These are phyloP conservation scores for Siderastrea radians DNA, from an alignment of 92 coral and sea anemone species.

Conservation along the genomic window DNA sequence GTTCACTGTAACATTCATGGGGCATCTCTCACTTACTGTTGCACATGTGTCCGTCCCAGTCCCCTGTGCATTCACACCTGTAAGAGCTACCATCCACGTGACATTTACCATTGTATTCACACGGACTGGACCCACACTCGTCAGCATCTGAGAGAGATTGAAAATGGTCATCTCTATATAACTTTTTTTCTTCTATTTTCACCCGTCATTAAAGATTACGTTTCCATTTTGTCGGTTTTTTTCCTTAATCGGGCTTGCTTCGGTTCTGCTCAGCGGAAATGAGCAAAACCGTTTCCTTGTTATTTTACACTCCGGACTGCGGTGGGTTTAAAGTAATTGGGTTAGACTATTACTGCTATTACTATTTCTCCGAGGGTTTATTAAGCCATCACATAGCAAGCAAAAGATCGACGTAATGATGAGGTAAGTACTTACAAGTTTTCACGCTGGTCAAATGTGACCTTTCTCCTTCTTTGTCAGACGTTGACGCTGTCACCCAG, in stretches of 20 bases:
- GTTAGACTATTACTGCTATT: no score
- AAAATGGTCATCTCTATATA: background rate
- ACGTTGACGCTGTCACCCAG: conserved; percentile 50
- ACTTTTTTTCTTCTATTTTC: no score
- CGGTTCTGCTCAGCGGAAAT: no score
- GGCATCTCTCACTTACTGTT: conserved; percentile 10
- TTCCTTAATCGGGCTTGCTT: no score
- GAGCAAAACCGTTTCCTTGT: no score
- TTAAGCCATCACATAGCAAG: background rate
- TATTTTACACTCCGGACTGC: no score
- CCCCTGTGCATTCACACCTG: conserved; percentile 14
- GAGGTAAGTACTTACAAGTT: conserved; percentile 22
- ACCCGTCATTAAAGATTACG: no score
- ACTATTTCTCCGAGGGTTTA: no score
- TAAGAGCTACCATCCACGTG: conserved; percentile 29
- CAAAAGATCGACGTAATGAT: no score
- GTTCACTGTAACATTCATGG: background rate
- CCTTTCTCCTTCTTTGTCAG: conserved; percentile 26
- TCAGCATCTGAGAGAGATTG: conserved; percentile 23
- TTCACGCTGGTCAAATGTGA: conserved; percentile 20
- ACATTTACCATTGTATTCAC: conserved; percentile 26
- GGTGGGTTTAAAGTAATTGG: no score
- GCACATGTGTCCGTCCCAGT: conserved; percentile 42
- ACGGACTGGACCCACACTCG: conserved; percentile 35
- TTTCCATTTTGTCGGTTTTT: no score